A percentile compares a stretch with the other conserved stretches of the same genome.
phyloP scores from a whole-genome alignment of 2,888 invertebrate genomes.

The Cepaea hortensis region DNA sequence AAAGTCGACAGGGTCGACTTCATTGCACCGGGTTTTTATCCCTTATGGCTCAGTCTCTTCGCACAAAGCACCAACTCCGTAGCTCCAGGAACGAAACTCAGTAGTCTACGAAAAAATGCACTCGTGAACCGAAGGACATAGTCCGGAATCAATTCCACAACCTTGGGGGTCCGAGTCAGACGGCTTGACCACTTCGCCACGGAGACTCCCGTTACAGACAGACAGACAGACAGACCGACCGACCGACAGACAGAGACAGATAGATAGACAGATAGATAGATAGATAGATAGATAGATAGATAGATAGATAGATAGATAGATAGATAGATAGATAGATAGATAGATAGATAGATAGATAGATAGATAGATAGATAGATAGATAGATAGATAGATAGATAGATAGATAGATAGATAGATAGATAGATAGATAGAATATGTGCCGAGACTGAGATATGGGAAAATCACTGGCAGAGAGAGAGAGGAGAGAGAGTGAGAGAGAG shows the following conservation, averaged over 20 bases:
- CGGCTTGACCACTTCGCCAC: background rate
- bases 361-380: background rate
- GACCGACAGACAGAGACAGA: background rate
- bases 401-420: constrained; percentile 10
- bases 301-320: background rate
- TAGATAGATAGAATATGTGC: background rate
- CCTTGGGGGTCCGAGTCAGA: no score
- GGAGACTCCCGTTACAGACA: background rate
- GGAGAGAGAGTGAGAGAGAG: constrained; percentile 10
- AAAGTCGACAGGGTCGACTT: no score
- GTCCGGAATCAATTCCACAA: no score
- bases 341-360: no score
- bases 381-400: constrained; percentile 1
- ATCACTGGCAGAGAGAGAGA: background rate
- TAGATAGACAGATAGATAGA: background rate
- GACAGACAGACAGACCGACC: background rate
- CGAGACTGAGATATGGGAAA: background rate
- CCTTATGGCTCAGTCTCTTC: no score
- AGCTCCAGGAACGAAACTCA: no score
- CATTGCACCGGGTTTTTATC: no score
- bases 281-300: background rate
- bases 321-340: background rate
- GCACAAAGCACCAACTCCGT: no score
- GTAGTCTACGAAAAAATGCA: no score
- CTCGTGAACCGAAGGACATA: no score